These are phyloP conservation scores for Hypotaenidia okinawae DNA, from an alignment of 2,797 vertebrate species.

Conservation along the genomic window DNA sequence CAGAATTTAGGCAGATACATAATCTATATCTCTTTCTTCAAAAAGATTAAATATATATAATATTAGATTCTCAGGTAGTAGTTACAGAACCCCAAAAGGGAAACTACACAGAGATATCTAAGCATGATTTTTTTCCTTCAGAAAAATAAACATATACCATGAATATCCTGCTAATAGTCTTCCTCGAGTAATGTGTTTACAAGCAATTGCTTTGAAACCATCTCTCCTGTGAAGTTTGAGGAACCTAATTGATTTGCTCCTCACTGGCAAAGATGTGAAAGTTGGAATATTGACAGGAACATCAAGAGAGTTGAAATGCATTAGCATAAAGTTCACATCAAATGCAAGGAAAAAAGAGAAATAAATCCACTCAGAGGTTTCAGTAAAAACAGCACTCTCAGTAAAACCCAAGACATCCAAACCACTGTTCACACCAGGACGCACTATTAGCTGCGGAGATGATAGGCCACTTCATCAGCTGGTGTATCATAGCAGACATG, in stretches of 20 bases:
- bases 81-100: not conserved
- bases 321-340: slow-evolving; percentile 33
- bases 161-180: not conserved
- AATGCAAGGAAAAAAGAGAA: slow-evolving; percentile 36
- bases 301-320: not conserved
- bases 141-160: not conserved
- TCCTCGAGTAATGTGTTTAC: slow-evolving; percentile 11
- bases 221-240: not conserved
- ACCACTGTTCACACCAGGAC: slow-evolving; percentile 1
- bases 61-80: not conserved
- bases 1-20: not conserved
- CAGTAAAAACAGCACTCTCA: slow-evolving; percentile 59
- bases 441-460: not conserved
- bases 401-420: slow-evolving; percentile 75
- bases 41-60: not conserved
- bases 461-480: slow-evolving; percentile 3
- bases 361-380: slow-evolving; percentile 80
- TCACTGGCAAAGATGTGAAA: slow-evolving; percentile 1
- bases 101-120: not conserved
- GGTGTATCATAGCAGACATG: not conserved
- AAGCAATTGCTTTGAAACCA: slow-evolving; percentile 3
- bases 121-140: not conserved
- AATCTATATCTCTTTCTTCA: not conserved
- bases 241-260: slow-evolving; percentile 2
- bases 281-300: not conserved